Base-by-base conservation (phyloP, 2,888 invertebrate species). In the Spatulosminthurus flaviceps region DNA sequence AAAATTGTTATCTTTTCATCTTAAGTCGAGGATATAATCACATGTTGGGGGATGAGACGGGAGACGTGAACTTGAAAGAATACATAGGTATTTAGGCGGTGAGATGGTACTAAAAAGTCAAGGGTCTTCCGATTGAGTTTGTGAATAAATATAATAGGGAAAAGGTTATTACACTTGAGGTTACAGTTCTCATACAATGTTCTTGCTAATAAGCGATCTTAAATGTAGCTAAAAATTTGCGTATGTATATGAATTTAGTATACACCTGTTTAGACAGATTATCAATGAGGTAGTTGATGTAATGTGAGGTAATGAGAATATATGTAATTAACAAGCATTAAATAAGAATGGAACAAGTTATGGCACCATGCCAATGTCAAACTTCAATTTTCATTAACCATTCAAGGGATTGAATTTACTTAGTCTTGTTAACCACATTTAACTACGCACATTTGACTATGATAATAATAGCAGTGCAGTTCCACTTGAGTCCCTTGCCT, bases 361-460 rank as follows among this genome's bases (percentile, higher is more conserved):
- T 51, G 51, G 51, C 51, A 51, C 9, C 51, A 51, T 51, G 51
- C 51, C 51, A 51, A 51, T 51, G 51, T 51, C 51, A 51, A 51
- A 19, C n/a, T 51, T 51, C 51, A 13, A 2, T 51, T 19, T 51
- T 51, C 51, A 51, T 51, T 51, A 51, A 51, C 19, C 51, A 19
- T n/a, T 2, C 34, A 4, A 34, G 4, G 34, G 34, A 7, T 34
- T 34, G 34, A 9, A 34, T 34, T 34, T 34, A 34, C 34, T 51
- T 51, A 11, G 5, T 2, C 51, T 51, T 51, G n/a, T 51, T 19
- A 19, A 51, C n/a, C 16, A 2, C 4, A 51, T 2, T 13, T 51
- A 19, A 51, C 16, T 4, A 9, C 19, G 2, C 16, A 16, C 16
- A 19, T 16, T 51, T 13, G 16, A 51, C 4, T 9, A 51, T 19